Evolutionary conservation across 2,113 vertebrate species (phyloP).

Genomic region (Dipodomys spectabilis): DNA sequence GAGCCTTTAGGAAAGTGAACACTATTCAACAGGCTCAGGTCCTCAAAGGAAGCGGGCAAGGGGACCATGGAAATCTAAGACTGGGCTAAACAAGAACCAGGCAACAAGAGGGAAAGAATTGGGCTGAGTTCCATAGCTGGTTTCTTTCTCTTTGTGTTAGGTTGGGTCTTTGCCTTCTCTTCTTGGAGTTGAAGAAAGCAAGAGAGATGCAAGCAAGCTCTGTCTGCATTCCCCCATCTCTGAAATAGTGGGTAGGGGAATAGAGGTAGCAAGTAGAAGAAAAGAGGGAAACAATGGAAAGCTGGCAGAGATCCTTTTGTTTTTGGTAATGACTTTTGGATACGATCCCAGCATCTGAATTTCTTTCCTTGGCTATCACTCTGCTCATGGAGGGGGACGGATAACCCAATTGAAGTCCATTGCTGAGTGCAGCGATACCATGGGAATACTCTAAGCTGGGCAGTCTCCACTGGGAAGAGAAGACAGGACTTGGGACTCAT

Average conservation of each 20-base stretch:
- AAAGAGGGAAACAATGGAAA: neutral
- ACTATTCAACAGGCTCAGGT: neutral
- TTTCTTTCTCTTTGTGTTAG: slow-evolving; percentile 30
- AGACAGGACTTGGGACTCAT: neutral
- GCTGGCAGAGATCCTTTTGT: neutral
- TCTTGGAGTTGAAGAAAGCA: neutral
- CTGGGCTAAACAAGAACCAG: slow-evolving; percentile 19
- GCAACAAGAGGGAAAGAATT: neutral
- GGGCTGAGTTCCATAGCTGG: neutral
- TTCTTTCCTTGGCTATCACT: neutral
- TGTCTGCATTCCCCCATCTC: fast-evolving
- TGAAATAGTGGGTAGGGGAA: neutral
- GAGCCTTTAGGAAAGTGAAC: neutral
- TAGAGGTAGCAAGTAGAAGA: fast-evolving
- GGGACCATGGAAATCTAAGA: neutral
- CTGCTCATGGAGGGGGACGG: too few relatives aligned
- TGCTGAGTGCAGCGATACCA: neutral
- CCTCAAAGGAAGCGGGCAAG: neutral
- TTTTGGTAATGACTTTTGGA: neutral
- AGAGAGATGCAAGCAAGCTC: neutral
- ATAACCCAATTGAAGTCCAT: neutral
- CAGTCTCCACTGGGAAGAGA: neutral
- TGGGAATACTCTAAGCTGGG: neutral
- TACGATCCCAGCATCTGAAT: neutral
- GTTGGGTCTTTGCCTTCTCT: neutral